Evolutionary conservation across 1,140 invertebrate species (phyloP).

Genomic region (Propsilocerus akamusi): DNA sequence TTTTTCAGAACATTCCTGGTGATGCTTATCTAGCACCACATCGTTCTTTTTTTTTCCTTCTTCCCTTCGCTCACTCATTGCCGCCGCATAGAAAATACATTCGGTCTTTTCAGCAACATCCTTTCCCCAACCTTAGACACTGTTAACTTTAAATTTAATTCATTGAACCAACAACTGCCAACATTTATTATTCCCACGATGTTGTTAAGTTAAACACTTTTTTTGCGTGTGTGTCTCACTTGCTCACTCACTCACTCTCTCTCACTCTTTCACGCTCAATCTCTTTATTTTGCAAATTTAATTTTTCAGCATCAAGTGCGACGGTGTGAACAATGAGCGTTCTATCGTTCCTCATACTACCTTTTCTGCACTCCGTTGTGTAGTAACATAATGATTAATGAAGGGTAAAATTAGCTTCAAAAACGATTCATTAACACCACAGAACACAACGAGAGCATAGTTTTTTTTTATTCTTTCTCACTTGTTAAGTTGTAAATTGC

Average conservation of each 20-base stretch:
- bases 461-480: too few relatives aligned
- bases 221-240: too few relatives aligned
- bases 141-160: background rate
- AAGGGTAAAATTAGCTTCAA: constrained; percentile 3
- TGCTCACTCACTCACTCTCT: background rate
- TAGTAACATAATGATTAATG: constrained; percentile 3
- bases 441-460: too few relatives aligned
- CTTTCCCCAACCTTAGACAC: background rate
- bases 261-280: background rate
- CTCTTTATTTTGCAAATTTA: background rate
- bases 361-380: background rate
- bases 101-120: background rate
- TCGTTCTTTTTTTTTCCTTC: background rate
- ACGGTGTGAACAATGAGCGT: background rate
- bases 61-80: background rate
- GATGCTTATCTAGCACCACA: too few relatives aligned
- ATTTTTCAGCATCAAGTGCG: background rate
- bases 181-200: background rate
- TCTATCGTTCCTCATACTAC: background rate
- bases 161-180: constrained; percentile 1
- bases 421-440: constrained; percentile 1
- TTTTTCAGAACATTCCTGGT: too few relatives aligned
- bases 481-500: background rate
- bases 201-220: too few relatives aligned
- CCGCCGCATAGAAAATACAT: background rate